These are phyloP conservation scores for Luehdorfia chinensis DNA, from an alignment of 1,140 invertebrate genomes.

Conservation along the genomic window DNA sequence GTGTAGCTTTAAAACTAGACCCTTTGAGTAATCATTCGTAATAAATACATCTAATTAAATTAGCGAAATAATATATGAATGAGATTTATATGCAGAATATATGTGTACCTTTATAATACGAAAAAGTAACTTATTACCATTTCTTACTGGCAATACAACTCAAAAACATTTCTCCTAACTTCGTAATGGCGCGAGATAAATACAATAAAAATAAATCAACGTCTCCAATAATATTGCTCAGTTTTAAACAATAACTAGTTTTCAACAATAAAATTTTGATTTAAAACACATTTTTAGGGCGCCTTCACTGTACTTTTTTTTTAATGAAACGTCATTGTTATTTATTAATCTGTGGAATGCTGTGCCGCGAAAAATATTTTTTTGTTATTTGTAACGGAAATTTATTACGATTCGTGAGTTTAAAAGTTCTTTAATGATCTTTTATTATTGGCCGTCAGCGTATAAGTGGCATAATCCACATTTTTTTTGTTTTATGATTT, in stretches of 20 bases:
- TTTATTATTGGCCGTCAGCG: no score
- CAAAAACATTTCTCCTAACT: slow-evolving; percentile 1
- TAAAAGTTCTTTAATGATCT: slow-evolving; percentile 28
- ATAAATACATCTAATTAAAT: slow-evolving; percentile 14
- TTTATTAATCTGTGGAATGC: slow-evolving; percentile 33
- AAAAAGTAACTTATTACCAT: background rate
- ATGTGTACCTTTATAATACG: background rate
- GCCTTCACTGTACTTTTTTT: background rate
- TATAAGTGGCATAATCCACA: no score
- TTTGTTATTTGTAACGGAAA: slow-evolving; percentile 4
- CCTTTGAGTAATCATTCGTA: background rate
- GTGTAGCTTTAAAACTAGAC: background rate
- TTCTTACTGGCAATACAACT: background rate
- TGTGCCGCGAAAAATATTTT: slow-evolving; percentile 23
- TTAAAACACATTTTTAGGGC: slow-evolving; percentile 32
- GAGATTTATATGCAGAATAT: slow-evolving; percentile 18
- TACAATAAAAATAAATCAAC: slow-evolving; percentile 28
- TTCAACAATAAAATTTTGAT: slow-evolving; percentile 27
- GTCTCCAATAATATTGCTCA: slow-evolving; percentile 48
- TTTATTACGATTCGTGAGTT: slow-evolving; percentile 29
- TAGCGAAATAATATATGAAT: slow-evolving; percentile 27
- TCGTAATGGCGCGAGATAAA: slow-evolving; percentile 18
- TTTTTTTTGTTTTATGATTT: no score
- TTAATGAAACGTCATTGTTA: slow-evolving; percentile 10
- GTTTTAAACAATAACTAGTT: slow-evolving; percentile 33